Evolutionary conservation across 2,113 vertebrate species (phyloP), one percentile per base, ranked within the genome.

Genomic region (Lepisosteus osseus): DNA sequence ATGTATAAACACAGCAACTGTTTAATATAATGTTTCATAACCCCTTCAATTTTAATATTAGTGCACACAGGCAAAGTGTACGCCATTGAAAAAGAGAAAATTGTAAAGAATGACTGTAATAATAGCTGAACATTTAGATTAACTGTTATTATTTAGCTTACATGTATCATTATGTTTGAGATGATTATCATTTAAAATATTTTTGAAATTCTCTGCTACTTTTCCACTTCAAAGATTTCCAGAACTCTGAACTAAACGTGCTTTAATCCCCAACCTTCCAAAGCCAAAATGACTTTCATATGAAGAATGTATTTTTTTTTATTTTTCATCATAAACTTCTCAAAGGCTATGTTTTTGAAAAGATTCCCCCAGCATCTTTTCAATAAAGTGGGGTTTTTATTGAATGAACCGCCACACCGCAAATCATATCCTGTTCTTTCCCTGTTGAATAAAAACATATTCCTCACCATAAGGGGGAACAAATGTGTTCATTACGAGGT

Each of bases 1-100:
- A 75, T 71, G 44, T 65, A 72, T 70, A 76, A 54, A 71, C 72
- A 74, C 71, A 71, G 71, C 71, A 68, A 72, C 41, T 72, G 76
- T 78, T 73, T 79, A 81, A 86, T 86, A 86, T 80, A 83, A 80
- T 78, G 83, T 85, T 79, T 87, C 85, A 84, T 83, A 83, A 85
- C 77, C 76, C 51, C 76, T 65, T 78, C 71, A 78, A 66, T 81
- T 51, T 74, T 65, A 74, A 40, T 84, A 69, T n/a, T 44, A 75
- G 77, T 80, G 70, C 63, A 29, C 71, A 29, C 29, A 65, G 61
- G 59, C 67, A 67, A 59, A 77, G 76, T 79, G 81, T 61, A 82
- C 84, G 85, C 68, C 71, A 56, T 61, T 41, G 69, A 54, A 75
- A 80, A 79, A 61, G 54, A 72, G 47, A 47, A 72, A 73, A 68